Conservation (phyloP, 2,888 invertebrate species). For the Clepsis dumicolana region DNA sequence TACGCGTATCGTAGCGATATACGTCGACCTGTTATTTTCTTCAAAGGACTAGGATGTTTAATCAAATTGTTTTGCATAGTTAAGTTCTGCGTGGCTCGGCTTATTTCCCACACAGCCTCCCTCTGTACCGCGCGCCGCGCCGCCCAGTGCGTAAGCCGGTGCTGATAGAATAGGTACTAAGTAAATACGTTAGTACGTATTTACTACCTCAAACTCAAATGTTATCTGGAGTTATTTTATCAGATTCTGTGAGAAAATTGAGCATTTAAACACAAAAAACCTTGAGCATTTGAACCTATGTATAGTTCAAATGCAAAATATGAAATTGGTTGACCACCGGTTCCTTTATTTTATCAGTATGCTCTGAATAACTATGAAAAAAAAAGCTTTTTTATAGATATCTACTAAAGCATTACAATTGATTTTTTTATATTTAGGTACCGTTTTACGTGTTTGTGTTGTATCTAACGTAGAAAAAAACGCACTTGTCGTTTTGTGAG, state of each 20-base stretch:
- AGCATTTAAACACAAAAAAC: too few species aligned
- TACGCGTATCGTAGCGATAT: conserved; percentile 12
- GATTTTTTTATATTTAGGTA: too few species aligned
- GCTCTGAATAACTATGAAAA: too few species aligned
- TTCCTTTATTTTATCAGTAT: too few species aligned
- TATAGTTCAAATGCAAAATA: too few species aligned
- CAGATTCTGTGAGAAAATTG: neutral
- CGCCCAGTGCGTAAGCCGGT: neutral
- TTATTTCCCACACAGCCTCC: conserved; percentile 17
- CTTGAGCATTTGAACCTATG: too few species aligned
- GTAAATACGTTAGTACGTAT: neutral
- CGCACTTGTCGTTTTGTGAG: too few species aligned
- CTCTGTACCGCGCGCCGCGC: neutral
- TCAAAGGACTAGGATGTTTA: conserved; percentile 32
- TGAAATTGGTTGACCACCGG: too few species aligned
- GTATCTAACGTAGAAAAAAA: too few species aligned
- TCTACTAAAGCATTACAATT: too few species aligned
- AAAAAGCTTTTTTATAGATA: too few species aligned
- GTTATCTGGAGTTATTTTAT: neutral
- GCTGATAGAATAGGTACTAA: neutral
- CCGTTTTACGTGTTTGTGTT: too few species aligned
- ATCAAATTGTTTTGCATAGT: conserved; percentile 32
- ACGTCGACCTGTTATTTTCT: conserved; percentile 14
- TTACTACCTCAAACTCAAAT: neutral
- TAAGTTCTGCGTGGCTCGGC: conserved; percentile 10